Percentiles rank a stretch among this genome's conserved stretches.
Evolutionary conservation across 2,113 vertebrate species (phyloP).

Genomic region (Argyrosomus japonicus): DNA sequence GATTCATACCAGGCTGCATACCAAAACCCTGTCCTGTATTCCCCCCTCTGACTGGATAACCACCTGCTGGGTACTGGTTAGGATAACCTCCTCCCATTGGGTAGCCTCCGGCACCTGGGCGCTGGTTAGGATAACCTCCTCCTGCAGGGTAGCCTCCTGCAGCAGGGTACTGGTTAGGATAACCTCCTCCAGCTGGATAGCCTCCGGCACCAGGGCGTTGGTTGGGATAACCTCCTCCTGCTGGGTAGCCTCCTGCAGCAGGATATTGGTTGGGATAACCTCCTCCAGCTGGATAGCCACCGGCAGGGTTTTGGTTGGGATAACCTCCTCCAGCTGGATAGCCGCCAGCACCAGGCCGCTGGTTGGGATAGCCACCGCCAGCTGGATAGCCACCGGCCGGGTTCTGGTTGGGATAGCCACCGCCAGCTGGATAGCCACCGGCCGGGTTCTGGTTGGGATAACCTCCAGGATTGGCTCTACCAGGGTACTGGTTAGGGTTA

Average conservation of each 20-base stretch:
- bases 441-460: conserved; percentile 79
- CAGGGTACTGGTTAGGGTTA: conserved; percentile 72
- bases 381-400: not conserved
- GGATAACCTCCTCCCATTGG: conserved; percentile 56
- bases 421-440: conserved; percentile 34
- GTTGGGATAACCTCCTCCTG: conserved; percentile 22
- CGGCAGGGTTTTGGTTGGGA: conserved; percentile 63
- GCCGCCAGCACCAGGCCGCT: conserved; percentile 53
- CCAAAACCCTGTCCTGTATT: conserved; percentile 69
- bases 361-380: conserved; percentile 1
- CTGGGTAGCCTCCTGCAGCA: conserved; percentile 27
- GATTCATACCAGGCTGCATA: conserved; percentile 51
- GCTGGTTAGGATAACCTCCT: conserved; percentile 38
- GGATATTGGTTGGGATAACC: conserved; percentile 38
- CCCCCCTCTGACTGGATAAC: conserved; percentile 69
- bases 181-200: conserved; percentile 41
- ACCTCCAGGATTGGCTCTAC: conserved; percentile 56
- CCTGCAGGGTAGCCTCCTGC: conserved; percentile 31
- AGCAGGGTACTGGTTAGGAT: conserved; percentile 47
- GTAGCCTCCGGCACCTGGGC: conserved; percentile 68
- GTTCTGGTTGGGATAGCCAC: conserved; percentile 11
- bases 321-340: conserved; percentile 59
- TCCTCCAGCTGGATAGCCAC: conserved; percentile 33
- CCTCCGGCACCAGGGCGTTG: conserved; percentile 45
- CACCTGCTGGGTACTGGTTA: conserved; percentile 45